Percentiles rank a stretch among this genome's conserved stretches.
phyloP scores from a whole-genome alignment of 2,888 invertebrate genomes.

The Rhaphigaster nebulosa region DNA sequence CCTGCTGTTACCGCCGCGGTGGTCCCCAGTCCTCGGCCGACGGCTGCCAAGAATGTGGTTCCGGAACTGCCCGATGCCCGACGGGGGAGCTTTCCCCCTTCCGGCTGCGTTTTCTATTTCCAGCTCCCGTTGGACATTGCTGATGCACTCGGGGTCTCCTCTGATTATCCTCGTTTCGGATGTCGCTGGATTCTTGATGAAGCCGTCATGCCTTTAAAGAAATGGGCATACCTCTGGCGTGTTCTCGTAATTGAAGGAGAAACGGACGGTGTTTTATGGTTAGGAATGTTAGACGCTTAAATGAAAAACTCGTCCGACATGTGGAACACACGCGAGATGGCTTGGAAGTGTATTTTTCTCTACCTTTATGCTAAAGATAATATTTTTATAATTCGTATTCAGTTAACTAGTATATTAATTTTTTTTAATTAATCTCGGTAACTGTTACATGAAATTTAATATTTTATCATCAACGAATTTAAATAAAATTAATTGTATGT shows the following conservation, averaged over 20 bases:
- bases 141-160: not conserved
- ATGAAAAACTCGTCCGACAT: conserved; percentile 23
- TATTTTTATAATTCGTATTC: too few species aligned
- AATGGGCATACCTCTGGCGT: conserved; percentile 26
- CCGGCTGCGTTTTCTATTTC: conserved; percentile 45
- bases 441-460: not conserved
- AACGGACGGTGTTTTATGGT: conserved; percentile 33
- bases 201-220: not conserved
- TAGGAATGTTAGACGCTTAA: conserved; percentile 13
- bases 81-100: not conserved
- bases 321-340: conserved; percentile 13
- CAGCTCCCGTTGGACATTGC: not conserved
- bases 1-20: not conserved
- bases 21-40: not conserved
- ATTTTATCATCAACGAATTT: not conserved
- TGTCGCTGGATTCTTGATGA: conserved; percentile 20
- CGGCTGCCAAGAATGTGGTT: conserved; percentile 46
- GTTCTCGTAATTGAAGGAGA: conserved; percentile 33
- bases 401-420: too few species aligned
- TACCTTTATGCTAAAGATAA: not conserved
- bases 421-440: too few species aligned
- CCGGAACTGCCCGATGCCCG: conserved; percentile 8
- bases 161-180: conserved; percentile 36
- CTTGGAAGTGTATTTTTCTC: not conserved
- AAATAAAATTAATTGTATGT: not conserved